Evolutionary conservation across 2,113 vertebrate species (phyloP), one percentile per base, ranked within the genome.

Genomic region (Cryptotis parvus): DNA sequence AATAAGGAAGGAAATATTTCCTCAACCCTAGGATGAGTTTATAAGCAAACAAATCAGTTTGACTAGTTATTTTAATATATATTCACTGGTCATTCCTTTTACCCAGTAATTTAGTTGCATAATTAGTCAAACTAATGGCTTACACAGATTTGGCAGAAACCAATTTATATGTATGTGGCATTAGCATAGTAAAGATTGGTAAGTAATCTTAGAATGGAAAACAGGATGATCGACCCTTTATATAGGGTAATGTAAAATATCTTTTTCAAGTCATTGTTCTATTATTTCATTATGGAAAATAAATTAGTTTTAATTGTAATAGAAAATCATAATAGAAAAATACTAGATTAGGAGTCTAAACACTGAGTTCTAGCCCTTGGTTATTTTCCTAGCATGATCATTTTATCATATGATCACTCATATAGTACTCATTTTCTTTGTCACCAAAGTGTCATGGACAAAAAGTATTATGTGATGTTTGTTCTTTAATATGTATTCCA

Each of bases 401-500:
- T 63, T 52, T 58, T 22, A 58, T 58, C 55, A 20, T 58, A 22
- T 58, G 20, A 58, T 35, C 33, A 22, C 68, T 70, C 20, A 35
- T 37, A 20, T 70, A 14, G 18, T 45, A 39, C 24, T 80, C 49
- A 27, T 81, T 84, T 84, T 85, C 55, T 79, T 83, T 87, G 16
- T 66, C 52, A 45, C 80, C 58, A 84, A 83, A 89, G 0, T 65
- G 27, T 29, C 65, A 49, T 15, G n/a, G 43, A 55, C 76, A 61
- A 84, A n/a, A 83, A 89, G 0, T 65, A 31, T 29, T 69, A 83
- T 91, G 22, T 37, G 85, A 85, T 75, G 15, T 75, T 84, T 87
- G 61, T 33, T 93, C 49, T 89, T 39, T 18, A 91, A 89, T 93
- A 74, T 22, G 14, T 78, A n/a, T 95, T 87, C 88, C 95, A 91